Percentiles rank a stretch among this genome's conserved stretches.
These are phyloP conservation scores for Antechinus stuartii DNA, from an alignment of 2,113 vertebrate species.

Conservation along the genomic window DNA sequence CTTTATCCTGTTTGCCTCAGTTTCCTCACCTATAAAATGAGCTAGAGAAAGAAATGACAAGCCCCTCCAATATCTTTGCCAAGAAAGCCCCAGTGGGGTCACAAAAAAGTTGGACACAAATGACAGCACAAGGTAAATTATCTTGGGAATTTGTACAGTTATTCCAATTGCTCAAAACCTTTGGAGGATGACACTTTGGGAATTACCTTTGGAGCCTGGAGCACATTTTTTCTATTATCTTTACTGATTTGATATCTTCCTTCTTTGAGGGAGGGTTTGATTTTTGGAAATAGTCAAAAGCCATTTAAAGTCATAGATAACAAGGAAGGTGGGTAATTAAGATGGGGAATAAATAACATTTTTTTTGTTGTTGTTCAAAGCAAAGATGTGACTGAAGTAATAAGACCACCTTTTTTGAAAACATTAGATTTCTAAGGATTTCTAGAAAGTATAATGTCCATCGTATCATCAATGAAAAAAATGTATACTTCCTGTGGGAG, in stretches of 20 bases:
- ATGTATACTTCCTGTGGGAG: slow-evolving; percentile 60
- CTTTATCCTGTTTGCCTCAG: neutral
- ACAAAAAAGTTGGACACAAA: neutral
- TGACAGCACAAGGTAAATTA: neutral
- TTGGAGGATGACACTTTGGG: neutral
- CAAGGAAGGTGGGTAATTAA: slow-evolving; percentile 45
- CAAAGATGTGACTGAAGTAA: neutral
- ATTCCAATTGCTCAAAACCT: neutral
- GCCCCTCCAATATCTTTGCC: neutral
- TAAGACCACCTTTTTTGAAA: neutral
- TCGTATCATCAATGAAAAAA: slow-evolving; percentile 74
- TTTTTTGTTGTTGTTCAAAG: slow-evolving; percentile 45
- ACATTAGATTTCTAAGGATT: slow-evolving; percentile 52
- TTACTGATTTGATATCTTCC: neutral
- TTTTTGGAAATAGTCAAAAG: slow-evolving; percentile 29
- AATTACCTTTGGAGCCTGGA: slow-evolving; percentile 1
- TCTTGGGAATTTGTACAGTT: neutral
- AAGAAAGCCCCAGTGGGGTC: neutral
- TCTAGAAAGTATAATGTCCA: slow-evolving; percentile 53
- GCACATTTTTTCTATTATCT: neutral
- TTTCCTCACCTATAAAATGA: neutral
- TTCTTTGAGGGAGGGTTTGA: neutral
- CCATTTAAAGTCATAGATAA: slow-evolving; percentile 34
- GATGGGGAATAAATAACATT: slow-evolving; percentile 66
- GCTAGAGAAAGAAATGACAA: neutral